These are phyloP conservation scores for Heterodera filipjevi DNA, from an alignment of 2,888 invertebrate genomes.

Conservation along the genomic window DNA sequence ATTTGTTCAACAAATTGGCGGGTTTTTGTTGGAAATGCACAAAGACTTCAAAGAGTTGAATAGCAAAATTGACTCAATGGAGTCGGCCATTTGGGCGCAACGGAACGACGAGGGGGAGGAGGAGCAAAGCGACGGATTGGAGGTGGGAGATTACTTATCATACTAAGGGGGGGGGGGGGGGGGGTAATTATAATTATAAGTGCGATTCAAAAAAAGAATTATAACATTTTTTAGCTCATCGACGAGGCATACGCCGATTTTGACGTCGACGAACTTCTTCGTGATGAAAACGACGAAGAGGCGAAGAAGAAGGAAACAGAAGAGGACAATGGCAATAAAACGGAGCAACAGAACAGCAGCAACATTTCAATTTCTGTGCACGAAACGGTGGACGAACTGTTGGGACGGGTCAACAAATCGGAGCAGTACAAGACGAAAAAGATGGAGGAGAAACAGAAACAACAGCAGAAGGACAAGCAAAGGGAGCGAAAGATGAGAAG, in stretches of 20 bases:
- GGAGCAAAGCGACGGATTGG: neutral
- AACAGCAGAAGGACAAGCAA: neutral
- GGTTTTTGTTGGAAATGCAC: neutral
- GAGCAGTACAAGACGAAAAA: neutral
- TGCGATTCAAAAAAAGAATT: too few species aligned
- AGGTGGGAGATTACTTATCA: neutral
- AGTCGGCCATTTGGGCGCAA: neutral
- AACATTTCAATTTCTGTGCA: neutral
- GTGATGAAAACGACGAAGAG: neutral
- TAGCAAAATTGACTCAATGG: slow-evolving; percentile 7
- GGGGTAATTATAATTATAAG: too few species aligned
- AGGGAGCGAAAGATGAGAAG: neutral
- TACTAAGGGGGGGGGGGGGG: too few species aligned
- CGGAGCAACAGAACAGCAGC: neutral
- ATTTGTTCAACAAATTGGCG: neutral
- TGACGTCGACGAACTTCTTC: neutral
- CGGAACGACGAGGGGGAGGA: neutral
- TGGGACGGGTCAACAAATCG: neutral
- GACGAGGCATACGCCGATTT: neutral
- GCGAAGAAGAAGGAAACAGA: too few species aligned
- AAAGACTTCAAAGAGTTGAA: slow-evolving; percentile 16
- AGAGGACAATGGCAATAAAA: neutral
- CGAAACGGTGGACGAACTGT: neutral
- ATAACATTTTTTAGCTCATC: neutral
- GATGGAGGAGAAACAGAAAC: neutral